Evolutionary conservation across 2,113 vertebrate species (phyloP).

Genomic region (Vidua macroura): DNA sequence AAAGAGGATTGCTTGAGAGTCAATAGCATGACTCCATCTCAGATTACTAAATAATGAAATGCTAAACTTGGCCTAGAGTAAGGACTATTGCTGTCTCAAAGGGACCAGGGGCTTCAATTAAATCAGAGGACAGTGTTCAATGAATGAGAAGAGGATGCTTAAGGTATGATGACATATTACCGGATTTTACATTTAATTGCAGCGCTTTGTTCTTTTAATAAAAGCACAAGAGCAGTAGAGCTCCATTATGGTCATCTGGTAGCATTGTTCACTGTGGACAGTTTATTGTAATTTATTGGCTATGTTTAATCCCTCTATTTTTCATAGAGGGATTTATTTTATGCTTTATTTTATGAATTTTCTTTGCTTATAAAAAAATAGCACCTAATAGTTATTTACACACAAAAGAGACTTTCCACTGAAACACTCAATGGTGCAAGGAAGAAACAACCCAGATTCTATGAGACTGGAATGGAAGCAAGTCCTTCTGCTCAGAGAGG

Average conservation of each 20-base stretch:
- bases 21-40: slow-evolving; percentile 57
- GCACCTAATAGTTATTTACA: slow-evolving; percentile 41
- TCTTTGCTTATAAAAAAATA: background rate
- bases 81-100: slow-evolving; percentile 58
- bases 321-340: background rate
- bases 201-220: slow-evolving; percentile 68
- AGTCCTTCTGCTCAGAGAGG: background rate
- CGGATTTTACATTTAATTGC: slow-evolving; percentile 68
- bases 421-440: background rate
- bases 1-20: slow-evolving; percentile 65
- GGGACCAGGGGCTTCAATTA: slow-evolving; percentile 57
- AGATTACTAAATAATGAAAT: slow-evolving; percentile 68
- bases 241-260: slow-evolving; percentile 64
- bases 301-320: slow-evolving; percentile 41
- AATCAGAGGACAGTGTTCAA: slow-evolving; percentile 45
- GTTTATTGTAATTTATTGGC: slow-evolving; percentile 55
- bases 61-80: slow-evolving; percentile 56
- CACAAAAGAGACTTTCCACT: background rate
- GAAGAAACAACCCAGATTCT: background rate
- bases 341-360: slow-evolving; percentile 26
- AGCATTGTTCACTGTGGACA: slow-evolving; percentile 53
- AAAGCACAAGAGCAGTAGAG: slow-evolving; percentile 58
- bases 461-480: background rate
- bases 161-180: slow-evolving; percentile 63
- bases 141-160: slow-evolving; percentile 59